Evolutionary conservation across 2,797 vertebrate species (phyloP).

Genomic region (Anguilla megastoma): DNA sequence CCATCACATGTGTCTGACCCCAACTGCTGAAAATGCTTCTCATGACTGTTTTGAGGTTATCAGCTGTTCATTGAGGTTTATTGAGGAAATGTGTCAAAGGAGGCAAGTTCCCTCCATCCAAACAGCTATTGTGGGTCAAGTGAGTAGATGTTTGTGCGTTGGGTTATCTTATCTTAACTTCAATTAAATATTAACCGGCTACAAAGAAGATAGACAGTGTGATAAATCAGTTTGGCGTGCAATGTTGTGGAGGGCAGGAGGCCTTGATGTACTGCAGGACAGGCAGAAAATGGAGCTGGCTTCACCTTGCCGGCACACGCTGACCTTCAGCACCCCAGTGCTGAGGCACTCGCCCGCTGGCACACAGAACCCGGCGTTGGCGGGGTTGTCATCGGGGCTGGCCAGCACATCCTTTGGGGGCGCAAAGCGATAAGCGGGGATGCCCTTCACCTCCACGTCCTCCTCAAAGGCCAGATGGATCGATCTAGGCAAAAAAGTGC

Average conservation of each 20-base stretch:
- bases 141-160: background rate
- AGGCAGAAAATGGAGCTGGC: background rate
- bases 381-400: conserved; percentile 71
- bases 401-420: conserved; percentile 74
- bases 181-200: background rate
- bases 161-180: background rate
- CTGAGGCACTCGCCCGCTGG: conserved; percentile 75
- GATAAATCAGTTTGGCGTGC: background rate
- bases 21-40: background rate
- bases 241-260: background rate
- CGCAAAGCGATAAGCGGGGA: conserved; percentile 77
- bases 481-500: conserved; percentile 59
- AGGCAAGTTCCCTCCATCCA: background rate
- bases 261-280: background rate
- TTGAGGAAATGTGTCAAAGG: conserved; percentile 42
- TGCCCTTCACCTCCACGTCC: conserved; percentile 78
- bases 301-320: conserved; percentile 78
- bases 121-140: conserved; percentile 10
- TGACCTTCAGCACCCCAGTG: conserved; percentile 81
- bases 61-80: conserved; percentile 7
- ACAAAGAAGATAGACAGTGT: background rate
- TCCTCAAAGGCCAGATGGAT: conserved; percentile 73
- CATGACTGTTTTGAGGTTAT: background rate
- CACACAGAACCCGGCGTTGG: conserved; percentile 77
- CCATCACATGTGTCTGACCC: background rate